Percentiles rank a stretch among this genome's conserved stretches.
phyloP scores from a whole-genome alignment of 2,797 vertebrate genomes.

The Channa striata region DNA sequence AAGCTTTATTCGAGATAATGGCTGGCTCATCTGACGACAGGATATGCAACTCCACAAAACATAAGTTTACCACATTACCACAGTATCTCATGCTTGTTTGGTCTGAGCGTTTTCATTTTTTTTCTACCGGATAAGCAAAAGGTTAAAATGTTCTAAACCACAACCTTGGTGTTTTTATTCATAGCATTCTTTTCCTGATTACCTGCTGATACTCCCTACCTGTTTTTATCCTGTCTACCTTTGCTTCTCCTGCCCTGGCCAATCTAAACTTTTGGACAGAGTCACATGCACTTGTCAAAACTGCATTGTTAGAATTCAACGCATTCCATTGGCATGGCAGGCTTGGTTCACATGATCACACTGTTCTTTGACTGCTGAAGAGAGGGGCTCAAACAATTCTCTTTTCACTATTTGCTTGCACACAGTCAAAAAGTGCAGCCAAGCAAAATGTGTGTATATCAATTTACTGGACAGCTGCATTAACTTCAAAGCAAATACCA shows the following conservation, averaged over 20 bases:
- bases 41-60: constrained; percentile 47
- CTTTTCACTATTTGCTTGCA: constrained; percentile 60
- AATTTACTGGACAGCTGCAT: no score
- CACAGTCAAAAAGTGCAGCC: neutral
- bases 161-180: constrained; percentile 48
- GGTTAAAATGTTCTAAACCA: constrained; percentile 29
- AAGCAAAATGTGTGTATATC: constrained; percentile 30
- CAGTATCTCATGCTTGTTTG: constrained; percentile 43
- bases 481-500: no score
- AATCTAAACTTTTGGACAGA: constrained; percentile 60
- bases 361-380: constrained; percentile 69
- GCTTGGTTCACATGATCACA: constrained; percentile 82
- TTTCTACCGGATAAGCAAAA: constrained; percentile 27
- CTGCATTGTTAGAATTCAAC: constrained; percentile 85
- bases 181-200: constrained; percentile 38
- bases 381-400: constrained; percentile 70
- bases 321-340: constrained; percentile 84
- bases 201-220: constrained; percentile 20
- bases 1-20: constrained; percentile 63
- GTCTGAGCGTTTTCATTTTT: constrained; percentile 30
- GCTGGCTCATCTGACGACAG: constrained; percentile 61
- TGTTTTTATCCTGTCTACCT: constrained; percentile 53
- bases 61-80: constrained; percentile 59
- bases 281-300: constrained; percentile 87
- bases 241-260: constrained; percentile 42